Conservation (phyloP, 2,797 vertebrate species). For the Hippoglossus hippoglossus region DNA sequence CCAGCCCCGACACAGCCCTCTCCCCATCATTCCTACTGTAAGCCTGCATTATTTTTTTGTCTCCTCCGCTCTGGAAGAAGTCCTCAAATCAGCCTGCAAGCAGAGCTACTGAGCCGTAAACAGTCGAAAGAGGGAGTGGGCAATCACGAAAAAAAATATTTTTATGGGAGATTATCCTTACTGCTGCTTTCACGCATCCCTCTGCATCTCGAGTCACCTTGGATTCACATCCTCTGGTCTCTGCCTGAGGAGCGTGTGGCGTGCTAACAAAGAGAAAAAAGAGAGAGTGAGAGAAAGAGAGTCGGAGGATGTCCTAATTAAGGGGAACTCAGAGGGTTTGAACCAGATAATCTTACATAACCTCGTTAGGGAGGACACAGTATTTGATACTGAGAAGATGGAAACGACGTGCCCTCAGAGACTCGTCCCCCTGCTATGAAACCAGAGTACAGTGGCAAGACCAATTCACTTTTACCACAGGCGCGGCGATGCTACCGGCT, state of each 20-base stretch:
- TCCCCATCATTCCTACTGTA: constrained; percentile 42
- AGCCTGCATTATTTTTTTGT: constrained; percentile 38
- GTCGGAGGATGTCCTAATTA: constrained; percentile 87
- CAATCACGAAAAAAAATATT: constrained; percentile 25
- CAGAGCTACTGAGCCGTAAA: constrained; percentile 30
- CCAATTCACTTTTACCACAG: constrained; percentile 40
- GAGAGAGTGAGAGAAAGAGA: constrained; percentile 50
- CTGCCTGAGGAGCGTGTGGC: constrained; percentile 61
- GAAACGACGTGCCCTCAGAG: constrained; percentile 76
- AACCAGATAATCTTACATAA: constrained; percentile 87
- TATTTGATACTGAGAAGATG: constrained; percentile 81
- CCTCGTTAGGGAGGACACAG: constrained; percentile 83
- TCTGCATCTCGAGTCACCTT: constrained; percentile 80
- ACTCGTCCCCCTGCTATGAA: constrained; percentile 58
- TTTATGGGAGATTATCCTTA: constrained; percentile 29
- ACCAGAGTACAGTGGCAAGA: constrained; percentile 45
- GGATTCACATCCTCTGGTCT: constrained; percentile 71
- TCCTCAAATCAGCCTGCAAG: constrained; percentile 38
- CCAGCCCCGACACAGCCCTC: constrained; percentile 49
- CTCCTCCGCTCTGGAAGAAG: constrained; percentile 35
- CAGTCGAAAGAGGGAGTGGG: constrained; percentile 18
- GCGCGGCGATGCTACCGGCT: constrained; percentile 21
- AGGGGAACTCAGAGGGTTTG: constrained; percentile 85
- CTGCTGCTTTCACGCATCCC: constrained; percentile 57
- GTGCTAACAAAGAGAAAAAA: constrained; percentile 75